These are phyloP conservation scores for Chloebia gouldiae DNA, from an alignment of 2,113 vertebrate genomes.

Conservation along the genomic window DNA sequence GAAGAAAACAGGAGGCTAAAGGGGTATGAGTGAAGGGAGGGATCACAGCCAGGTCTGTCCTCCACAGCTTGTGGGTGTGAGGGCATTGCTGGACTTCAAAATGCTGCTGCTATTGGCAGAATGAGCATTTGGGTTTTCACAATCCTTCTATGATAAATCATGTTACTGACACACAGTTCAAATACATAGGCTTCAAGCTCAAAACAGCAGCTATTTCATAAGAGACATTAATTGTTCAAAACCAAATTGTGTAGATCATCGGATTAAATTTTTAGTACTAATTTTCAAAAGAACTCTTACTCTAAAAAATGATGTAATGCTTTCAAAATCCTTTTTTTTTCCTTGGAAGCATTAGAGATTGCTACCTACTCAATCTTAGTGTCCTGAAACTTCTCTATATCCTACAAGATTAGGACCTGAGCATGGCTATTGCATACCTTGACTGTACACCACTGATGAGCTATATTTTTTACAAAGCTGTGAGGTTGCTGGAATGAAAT, in stretches of 20 bases:
- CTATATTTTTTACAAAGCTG: background rate
- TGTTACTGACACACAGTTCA: background rate
- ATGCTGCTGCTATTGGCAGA: background rate
- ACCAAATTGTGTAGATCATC: rapidly evolving
- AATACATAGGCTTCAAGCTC: background rate
- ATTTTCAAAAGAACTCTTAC: background rate
- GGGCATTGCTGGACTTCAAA: background rate
- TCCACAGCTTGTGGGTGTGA: background rate
- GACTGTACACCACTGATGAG: background rate
- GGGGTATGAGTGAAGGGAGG: background rate
- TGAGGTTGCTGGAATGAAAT: background rate
- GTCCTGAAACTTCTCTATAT: background rate
- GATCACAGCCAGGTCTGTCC: background rate
- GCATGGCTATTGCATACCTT: background rate
- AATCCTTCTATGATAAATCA: background rate
- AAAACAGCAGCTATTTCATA: background rate
- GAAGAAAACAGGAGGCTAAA: background rate
- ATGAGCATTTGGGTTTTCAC: background rate
- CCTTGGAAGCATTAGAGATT: background rate
- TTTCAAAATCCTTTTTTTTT: background rate
- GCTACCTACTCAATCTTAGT: background rate
- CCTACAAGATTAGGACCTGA: background rate
- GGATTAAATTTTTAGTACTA: background rate
- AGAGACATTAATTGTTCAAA: background rate
- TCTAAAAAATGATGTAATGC: background rate